Conservation (phyloP, 2,113 vertebrate genomes). For the Neopipo cinnamomea region DNA sequence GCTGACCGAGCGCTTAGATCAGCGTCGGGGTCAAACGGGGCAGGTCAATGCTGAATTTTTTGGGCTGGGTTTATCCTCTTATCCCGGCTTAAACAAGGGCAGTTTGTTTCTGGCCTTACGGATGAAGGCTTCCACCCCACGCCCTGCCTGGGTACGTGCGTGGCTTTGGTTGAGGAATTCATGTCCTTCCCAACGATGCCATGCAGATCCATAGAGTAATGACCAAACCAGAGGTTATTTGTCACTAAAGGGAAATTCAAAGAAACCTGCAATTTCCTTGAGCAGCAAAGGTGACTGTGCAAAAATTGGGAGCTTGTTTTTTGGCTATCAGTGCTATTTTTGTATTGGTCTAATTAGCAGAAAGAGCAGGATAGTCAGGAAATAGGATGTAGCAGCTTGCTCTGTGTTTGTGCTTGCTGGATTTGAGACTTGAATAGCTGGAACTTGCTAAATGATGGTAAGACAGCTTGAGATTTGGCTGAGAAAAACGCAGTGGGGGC, state of each 20-base stretch:
- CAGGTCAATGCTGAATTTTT: slow-evolving; percentile 54
- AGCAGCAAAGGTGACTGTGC: not conserved
- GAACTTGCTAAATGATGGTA: not conserved
- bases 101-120: slow-evolving; percentile 39
- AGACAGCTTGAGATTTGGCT: not conserved
- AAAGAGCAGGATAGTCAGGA: not conserved
- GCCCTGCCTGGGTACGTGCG: not conserved
- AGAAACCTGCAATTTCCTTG: not conserved
- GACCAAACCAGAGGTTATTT: not conserved
- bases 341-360: not conserved
- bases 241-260: not conserved
- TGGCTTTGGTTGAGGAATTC: not conserved
- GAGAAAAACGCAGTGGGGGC: not conserved
- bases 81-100: slow-evolving; percentile 46
- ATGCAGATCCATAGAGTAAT: not conserved
- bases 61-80: slow-evolving; percentile 54
- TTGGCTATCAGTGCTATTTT: not conserved
- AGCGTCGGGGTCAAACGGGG: not conserved
- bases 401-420: not conserved
- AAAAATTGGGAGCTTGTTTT: not conserved
- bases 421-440: not conserved
- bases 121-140: not conserved
- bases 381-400: not conserved
- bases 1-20: slow-evolving; percentile 40
- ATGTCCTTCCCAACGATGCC: accelerated